Evolutionary conservation across 2,888 invertebrate species (phyloP).

Genomic region (Ochropleura plecta): DNA sequence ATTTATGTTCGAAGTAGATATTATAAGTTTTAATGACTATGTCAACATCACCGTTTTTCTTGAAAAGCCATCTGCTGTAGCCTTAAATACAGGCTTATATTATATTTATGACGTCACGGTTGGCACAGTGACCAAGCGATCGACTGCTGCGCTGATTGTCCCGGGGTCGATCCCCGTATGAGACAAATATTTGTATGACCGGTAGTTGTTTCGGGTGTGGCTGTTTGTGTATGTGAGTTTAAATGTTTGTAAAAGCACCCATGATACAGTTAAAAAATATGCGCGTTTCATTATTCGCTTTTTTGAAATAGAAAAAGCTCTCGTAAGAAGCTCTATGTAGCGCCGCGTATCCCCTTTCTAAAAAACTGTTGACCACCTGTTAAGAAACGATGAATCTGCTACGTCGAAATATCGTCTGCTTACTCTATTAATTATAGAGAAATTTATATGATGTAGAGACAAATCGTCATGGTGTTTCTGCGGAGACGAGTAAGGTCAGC

Average conservation of each 20-base stretch:
- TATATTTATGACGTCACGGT: no score
- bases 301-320: background rate
- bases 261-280: no score
- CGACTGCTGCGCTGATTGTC: no score
- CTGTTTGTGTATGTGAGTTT: no score
- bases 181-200: no score
- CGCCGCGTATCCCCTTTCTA: slow-evolving; percentile 10
- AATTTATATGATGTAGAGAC: slow-evolving; percentile 85
- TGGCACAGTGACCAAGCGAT: no score
- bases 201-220: no score
- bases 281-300: background rate
- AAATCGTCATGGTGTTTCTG: slow-evolving; percentile 79
- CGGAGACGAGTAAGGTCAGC: slow-evolving; percentile 73
- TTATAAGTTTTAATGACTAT: background rate
- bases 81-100: no score
- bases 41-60: background rate
- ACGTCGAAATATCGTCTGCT: slow-evolving; percentile 84
- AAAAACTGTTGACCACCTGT: slow-evolving; percentile 85
- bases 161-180: no score
- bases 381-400: slow-evolving; percentile 80
- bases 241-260: no score
- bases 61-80: no score
- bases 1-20: no score
- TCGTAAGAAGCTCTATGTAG: background rate
- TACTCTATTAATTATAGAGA: slow-evolving; percentile 85